A percentile compares a stretch with the other conserved stretches of the same genome.
phyloP scores from a whole-genome alignment of 1,140 invertebrate genomes.

The Chionoecetes opilio region DNA sequence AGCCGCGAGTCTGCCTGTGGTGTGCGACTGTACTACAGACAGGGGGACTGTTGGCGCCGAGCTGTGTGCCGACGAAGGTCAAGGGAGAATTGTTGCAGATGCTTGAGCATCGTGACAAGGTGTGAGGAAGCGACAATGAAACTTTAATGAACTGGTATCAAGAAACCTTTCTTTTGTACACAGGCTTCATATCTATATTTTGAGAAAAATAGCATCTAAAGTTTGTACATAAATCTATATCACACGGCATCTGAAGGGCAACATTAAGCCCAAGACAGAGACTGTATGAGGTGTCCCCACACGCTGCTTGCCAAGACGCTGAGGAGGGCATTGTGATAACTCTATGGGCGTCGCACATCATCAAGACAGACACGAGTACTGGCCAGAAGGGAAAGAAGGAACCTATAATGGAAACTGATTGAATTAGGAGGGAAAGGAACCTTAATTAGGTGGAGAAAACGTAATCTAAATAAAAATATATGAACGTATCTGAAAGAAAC shows the following conservation, averaged over 20 bases:
- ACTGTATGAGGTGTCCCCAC: no score
- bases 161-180: background rate
- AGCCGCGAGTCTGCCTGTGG: background rate
- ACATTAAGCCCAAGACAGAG: no score
- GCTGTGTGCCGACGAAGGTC: background rate
- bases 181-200: no score
- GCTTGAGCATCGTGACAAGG: background rate
- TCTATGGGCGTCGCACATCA: background rate
- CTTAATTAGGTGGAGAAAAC: conserved; percentile 19
- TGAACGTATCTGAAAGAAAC: background rate
- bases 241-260: no score
- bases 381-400: background rate
- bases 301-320: no score
- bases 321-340: background rate
- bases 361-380: background rate
- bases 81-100: background rate
- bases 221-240: no score
- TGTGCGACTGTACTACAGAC: background rate
- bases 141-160: background rate
- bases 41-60: background rate
- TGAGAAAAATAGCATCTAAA: no score
- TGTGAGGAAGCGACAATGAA: background rate
- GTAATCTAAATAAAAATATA: background rate
- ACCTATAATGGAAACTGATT: background rate
- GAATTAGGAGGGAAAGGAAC: background rate